Evolutionary conservation across 2,797 vertebrate species (phyloP).

Genomic region (Eutrigla gurnardus): DNA sequence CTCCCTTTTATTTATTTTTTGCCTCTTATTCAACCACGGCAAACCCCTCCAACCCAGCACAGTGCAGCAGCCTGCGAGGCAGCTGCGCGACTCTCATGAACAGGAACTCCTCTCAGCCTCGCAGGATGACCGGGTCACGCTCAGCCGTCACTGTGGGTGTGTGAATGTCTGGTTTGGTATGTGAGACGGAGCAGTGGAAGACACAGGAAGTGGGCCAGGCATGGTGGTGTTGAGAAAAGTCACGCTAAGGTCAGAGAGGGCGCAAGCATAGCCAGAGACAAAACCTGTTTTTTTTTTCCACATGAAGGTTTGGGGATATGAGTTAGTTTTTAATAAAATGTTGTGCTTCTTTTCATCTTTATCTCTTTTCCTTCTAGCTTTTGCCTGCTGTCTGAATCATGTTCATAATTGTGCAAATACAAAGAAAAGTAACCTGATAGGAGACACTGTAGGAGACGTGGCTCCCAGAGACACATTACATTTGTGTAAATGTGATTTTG

Average conservation of each 20-base stretch:
- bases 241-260: constrained; percentile 53
- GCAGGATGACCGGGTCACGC: constrained; percentile 70
- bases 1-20: constrained; percentile 23
- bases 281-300: constrained; percentile 26
- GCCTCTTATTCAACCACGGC: constrained; percentile 46
- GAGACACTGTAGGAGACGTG: not conserved
- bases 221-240: constrained; percentile 48
- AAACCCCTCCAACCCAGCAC: constrained; percentile 17
- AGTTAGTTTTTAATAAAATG: constrained; percentile 30
- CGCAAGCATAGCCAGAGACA: constrained; percentile 28
- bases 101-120: constrained; percentile 73
- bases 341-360: not conserved
- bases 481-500: not conserved
- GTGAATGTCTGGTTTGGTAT: constrained; percentile 76
- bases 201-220: constrained; percentile 71
- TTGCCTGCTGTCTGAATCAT: constrained; percentile 12
- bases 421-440: not conserved
- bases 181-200: constrained; percentile 64
- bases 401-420: not conserved
- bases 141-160: constrained; percentile 73
- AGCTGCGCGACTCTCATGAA: constrained; percentile 67
- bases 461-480: not conserved
- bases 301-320: not conserved
- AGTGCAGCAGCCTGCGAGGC: constrained; percentile 50
- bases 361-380: not conserved